These are phyloP conservation scores for Rhagoletis pomonella DNA, from an alignment of 1,140 invertebrate species.

Conservation along the genomic window DNA sequence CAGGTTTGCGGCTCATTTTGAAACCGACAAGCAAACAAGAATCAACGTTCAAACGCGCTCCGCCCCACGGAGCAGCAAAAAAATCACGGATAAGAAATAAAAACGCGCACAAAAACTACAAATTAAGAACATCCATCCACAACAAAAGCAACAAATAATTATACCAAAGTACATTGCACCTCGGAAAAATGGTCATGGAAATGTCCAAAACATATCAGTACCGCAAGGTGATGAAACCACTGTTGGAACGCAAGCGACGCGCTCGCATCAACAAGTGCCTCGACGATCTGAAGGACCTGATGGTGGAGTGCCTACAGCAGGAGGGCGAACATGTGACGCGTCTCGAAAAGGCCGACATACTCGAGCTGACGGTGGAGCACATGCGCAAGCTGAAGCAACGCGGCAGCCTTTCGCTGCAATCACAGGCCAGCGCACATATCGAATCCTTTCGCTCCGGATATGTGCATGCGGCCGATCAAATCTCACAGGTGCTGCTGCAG, in stretches of 20 bases:
- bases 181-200: conserved; percentile 71
- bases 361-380: conserved; percentile 96
- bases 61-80: conserved; percentile 43
- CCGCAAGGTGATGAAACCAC: conserved; percentile 96
- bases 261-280: conserved; percentile 96
- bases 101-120: background rate
- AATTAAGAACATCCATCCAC: background rate
- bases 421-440: conserved; percentile 75
- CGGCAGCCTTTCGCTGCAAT: conserved; percentile 66
- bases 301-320: conserved; percentile 90
- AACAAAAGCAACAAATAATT: background rate
- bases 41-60: conserved; percentile 56
- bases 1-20: conserved; percentile 55
- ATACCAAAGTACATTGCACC: conserved; percentile 29
- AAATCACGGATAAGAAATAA: conserved; percentile 8
- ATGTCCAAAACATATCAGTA: conserved; percentile 91
- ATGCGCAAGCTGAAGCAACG: conserved; percentile 86
- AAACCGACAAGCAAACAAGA: conserved; percentile 53
- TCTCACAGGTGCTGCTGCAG: conserved; percentile 87
- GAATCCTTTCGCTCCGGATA: conserved; percentile 92
- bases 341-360: conserved; percentile 97
- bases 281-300: conserved; percentile 94
- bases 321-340: conserved; percentile 91
- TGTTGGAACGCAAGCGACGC: conserved; percentile 94
- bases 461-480: conserved; percentile 93